These are phyloP conservation scores for Lateolabrax maculatus DNA, from an alignment of 2,797 vertebrate species.

Conservation along the genomic window DNA sequence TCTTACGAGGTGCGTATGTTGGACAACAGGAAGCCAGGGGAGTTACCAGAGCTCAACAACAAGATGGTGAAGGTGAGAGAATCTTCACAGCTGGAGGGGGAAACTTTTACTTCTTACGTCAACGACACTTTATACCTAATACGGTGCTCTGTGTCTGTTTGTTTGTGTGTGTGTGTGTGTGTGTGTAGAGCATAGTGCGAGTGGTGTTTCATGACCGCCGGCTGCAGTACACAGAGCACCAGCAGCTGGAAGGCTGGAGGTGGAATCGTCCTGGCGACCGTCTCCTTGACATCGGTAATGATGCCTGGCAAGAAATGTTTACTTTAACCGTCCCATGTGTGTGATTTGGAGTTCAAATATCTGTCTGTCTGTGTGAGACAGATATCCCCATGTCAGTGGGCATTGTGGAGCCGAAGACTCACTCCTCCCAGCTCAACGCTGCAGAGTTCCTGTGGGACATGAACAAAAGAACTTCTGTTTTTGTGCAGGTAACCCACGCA, in stretches of 20 bases:
- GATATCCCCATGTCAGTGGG: conserved; percentile 99
- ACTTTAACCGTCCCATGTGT: conserved; percentile 15
- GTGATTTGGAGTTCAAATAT: conserved; percentile 31
- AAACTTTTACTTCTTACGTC: neutral
- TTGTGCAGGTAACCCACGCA: conserved; percentile 91
- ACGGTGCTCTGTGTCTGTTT: conserved; percentile 38
- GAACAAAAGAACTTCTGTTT: conserved; percentile 95
- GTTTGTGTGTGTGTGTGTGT: conserved; percentile 54
- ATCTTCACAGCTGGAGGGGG: neutral
- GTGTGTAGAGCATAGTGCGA: conserved; percentile 83
- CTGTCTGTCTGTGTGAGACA: conserved; percentile 65
- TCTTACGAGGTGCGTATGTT: conserved; percentile 98
- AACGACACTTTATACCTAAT: conserved; percentile 7
- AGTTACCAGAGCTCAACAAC: conserved; percentile 93
- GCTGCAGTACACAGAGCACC: conserved; percentile 90
- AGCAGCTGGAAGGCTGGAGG: conserved; percentile 91
- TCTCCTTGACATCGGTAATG: conserved; percentile 89
- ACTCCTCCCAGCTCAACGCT: conserved; percentile 95
- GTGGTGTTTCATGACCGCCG: conserved; percentile 89
- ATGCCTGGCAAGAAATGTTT: conserved; percentile 29
- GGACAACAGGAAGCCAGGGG: conserved; percentile 95
- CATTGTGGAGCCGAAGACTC: conserved; percentile 94
- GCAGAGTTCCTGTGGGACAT: conserved; percentile 98
- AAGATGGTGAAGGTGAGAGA: conserved; percentile 94
- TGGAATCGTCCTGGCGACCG: conserved; percentile 90